Base-by-base conservation (phyloP, 2,888 invertebrate species). In the Phalangium opilio region DNA sequence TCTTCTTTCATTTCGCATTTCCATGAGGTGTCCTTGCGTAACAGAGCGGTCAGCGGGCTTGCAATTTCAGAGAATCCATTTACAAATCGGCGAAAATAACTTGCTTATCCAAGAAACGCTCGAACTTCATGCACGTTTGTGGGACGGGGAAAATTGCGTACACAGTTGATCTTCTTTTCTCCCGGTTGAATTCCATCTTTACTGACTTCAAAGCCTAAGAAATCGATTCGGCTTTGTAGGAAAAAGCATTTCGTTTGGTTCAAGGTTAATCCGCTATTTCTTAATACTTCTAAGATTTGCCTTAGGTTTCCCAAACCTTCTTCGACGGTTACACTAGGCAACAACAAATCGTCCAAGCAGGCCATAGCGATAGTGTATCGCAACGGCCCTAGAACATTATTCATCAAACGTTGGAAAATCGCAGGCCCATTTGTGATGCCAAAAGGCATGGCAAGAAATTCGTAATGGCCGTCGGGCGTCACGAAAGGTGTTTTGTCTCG, bases 221-320 rank as follows among this genome's bases (percentile, higher is more conserved):
- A 47, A 8, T 7, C 2, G 17, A 47, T 21, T 17, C 17, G 2
- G 2, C 3, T 11, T 10, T 38, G n/a, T n/a, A 38, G 33, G 11
- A 47, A 33, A n/a, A 14, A 5, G 14, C 47, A 47, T n/a, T 47
- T 47, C 5, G 10, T 38, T 5, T 40, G 32, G 8, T 47, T 43
- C 20, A 43, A 15, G 8, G 17, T 36, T 20, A 32, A 19, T 11
- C 27, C 39, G 18, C 15, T 8, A 7, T 18, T 17, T 15, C n/a
- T 7, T 2, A 43, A 17, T 11, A 38, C 19, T 12, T 20, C 14
- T 17, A 48, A 48, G 4, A 48, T 40, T 1, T 34, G 3, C n/a
- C 32, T 21, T 5, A 44, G 12, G 17, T 20, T 21, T 1, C 27
- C 10, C 1, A 49, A n/a, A 35, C 42, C 35, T 41, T 49, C 43